These are phyloP conservation scores for Cecropterus lyciades DNA, from an alignment of 1,140 invertebrate genomes.

Conservation along the genomic window DNA sequence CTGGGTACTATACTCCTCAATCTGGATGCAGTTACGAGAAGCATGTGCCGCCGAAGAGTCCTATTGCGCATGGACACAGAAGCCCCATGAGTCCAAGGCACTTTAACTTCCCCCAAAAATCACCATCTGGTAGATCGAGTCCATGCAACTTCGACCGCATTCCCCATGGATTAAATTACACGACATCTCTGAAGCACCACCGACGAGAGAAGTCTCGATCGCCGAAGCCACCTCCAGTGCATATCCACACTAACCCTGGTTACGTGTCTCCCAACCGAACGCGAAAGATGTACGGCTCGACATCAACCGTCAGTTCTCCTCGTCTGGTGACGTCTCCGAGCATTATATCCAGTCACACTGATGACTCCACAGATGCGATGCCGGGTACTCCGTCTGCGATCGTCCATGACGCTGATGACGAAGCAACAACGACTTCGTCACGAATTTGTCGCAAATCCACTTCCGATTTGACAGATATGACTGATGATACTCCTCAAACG, in stretches of 20 bases:
- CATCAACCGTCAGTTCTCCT: slow-evolving; percentile 75
- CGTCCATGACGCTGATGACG: slow-evolving; percentile 69
- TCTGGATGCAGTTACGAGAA: slow-evolving; percentile 82
- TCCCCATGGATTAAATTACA: slow-evolving; percentile 62
- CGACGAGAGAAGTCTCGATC: slow-evolving; percentile 73
- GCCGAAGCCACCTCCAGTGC: slow-evolving; percentile 78
- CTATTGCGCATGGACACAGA: slow-evolving; percentile 69
- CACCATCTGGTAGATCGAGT: slow-evolving; percentile 66
- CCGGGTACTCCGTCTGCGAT: slow-evolving; percentile 67
- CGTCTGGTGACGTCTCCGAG: slow-evolving; percentile 76
- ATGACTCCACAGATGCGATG: slow-evolving; percentile 73
- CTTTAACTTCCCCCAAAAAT: slow-evolving; percentile 77
- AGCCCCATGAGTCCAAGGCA: slow-evolving; percentile 80
- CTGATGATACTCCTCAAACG: slow-evolving; percentile 85
- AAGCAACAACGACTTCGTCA: slow-evolving; percentile 69
- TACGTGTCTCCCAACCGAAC: slow-evolving; percentile 80
- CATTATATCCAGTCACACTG: slow-evolving; percentile 79
- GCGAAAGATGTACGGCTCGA: slow-evolving; percentile 74
- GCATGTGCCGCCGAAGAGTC: slow-evolving; percentile 75
- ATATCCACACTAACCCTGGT: slow-evolving; percentile 82
- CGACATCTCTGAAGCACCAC: slow-evolving; percentile 69
- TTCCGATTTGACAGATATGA: slow-evolving; percentile 89
- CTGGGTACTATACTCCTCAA: slow-evolving; percentile 81
- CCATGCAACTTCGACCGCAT: slow-evolving; percentile 65
- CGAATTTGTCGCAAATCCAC: slow-evolving; percentile 88